These are phyloP conservation scores for Hypomecis atomaria DNA, from an alignment of 2,888 invertebrate species.

Conservation along the genomic window DNA sequence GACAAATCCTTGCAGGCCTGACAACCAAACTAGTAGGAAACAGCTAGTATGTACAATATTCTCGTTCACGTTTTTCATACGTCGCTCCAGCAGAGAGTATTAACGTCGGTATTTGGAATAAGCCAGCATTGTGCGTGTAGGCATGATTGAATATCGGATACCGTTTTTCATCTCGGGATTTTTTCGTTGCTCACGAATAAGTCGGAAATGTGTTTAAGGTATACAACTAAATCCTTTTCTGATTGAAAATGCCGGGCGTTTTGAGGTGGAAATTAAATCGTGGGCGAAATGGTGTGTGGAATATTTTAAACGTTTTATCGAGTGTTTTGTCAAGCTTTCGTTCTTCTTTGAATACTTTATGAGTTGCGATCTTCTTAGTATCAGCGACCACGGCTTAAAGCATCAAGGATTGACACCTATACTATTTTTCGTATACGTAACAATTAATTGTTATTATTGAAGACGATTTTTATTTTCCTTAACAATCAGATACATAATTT, in stretches of 20 bases:
- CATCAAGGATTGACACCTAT: no score
- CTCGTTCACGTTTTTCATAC: slow-evolving; percentile 31
- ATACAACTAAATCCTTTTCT: slow-evolving; percentile 34
- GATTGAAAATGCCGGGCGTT: slow-evolving; percentile 27
- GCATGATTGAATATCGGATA: slow-evolving; percentile 39
- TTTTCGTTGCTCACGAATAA: slow-evolving; percentile 33
- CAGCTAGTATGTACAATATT: slow-evolving; percentile 9
- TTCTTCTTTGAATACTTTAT: no score
- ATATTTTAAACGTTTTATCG: not conserved
- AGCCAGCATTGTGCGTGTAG: slow-evolving; percentile 34
- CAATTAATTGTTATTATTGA: no score
- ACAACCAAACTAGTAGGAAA: slow-evolving; percentile 5
- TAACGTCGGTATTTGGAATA: slow-evolving; percentile 34
- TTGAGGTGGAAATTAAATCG: slow-evolving; percentile 11
- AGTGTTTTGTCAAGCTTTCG: no score
- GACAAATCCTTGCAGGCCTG: not conserved
- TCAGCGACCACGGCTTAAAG: no score
- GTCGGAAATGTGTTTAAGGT: slow-evolving; percentile 33
- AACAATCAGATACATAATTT: no score
- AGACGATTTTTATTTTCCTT: no score
- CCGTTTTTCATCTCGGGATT: slow-evolving; percentile 33
- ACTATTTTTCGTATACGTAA: no score
- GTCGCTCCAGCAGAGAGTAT: slow-evolving; percentile 41
- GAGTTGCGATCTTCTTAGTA: no score
- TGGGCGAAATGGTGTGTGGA: slow-evolving; percentile 1